Conservation (phyloP, 92 coral and sea anemone species). For the Desmophyllum pertusum region DNA sequence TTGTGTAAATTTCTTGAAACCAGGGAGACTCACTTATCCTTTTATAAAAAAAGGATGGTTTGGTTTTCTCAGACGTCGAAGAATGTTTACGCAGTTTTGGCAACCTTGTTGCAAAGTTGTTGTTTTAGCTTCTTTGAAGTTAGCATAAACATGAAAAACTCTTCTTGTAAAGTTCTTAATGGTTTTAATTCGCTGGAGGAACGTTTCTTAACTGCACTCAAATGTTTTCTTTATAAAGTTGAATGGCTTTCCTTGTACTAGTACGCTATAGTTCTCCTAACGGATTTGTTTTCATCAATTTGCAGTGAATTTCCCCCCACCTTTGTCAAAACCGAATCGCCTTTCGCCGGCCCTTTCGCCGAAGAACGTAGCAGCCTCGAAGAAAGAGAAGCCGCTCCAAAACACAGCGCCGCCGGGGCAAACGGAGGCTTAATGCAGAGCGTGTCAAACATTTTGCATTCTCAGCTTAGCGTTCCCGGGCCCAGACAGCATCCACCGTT, state of each 20-base stretch:
- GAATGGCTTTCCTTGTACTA: neutral
- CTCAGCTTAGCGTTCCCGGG: slow-evolving; percentile 16
- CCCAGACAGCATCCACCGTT: slow-evolving; percentile 13
- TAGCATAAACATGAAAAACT: neutral
- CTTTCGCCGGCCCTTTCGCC: slow-evolving; percentile 1
- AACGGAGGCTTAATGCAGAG: slow-evolving; percentile 31
- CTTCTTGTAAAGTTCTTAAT: neutral
- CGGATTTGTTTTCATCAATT: neutral
- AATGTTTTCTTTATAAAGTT: neutral
- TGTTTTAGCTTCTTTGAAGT: neutral
- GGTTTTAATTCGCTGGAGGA: neutral
- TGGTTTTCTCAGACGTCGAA: neutral
- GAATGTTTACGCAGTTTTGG: slow-evolving; percentile 4
- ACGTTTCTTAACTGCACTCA: neutral
- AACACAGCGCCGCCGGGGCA: neutral
- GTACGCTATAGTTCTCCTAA: neutral
- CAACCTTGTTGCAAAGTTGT: neutral
- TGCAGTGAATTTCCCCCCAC: slow-evolving; percentile 27
- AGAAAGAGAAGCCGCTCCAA: neutral
- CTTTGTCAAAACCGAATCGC: slow-evolving; percentile 13
- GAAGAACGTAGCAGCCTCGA: slow-evolving; percentile 9
- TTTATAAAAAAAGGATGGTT: neutral
- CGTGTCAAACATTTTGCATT: slow-evolving; percentile 41
- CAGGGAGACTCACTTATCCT: neutral
- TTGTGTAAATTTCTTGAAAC: neutral